phyloP scores from a whole-genome alignment of 2,797 vertebrate species.

The Girardinus metallicus region DNA sequence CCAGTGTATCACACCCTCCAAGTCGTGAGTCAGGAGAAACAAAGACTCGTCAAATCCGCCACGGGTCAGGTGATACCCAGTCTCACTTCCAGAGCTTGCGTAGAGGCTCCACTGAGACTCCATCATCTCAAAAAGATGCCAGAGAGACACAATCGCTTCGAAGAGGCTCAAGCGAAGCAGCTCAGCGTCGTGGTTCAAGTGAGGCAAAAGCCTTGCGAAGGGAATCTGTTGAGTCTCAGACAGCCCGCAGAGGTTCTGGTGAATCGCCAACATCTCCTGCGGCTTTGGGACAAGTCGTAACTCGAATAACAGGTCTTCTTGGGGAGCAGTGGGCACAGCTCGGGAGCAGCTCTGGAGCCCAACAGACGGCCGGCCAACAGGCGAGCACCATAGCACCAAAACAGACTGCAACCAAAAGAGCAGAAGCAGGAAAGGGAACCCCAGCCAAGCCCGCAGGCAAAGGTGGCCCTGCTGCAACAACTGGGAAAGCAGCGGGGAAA shows the following conservation, averaged over 20 bases:
- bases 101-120: conserved; percentile 61
- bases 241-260: conserved; percentile 63
- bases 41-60: conserved; percentile 50
- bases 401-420: conserved; percentile 72
- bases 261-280: conserved; percentile 83
- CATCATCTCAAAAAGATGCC: conserved; percentile 49
- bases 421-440: conserved; percentile 66
- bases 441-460: conserved; percentile 69
- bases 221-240: conserved; percentile 45
- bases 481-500: conserved; percentile 76
- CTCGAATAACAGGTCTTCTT: conserved; percentile 93
- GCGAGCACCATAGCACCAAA: conserved; percentile 83
- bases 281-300: conserved; percentile 92
- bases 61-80: conserved; percentile 55
- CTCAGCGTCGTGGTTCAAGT: conserved; percentile 57
- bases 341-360: conserved; percentile 81
- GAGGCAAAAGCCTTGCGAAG: conserved; percentile 50
- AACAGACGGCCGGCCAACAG: conserved; percentile 80
- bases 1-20: conserved; percentile 47
- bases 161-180: conserved; percentile 63
- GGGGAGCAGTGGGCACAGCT: conserved; percentile 97
- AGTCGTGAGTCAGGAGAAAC: conserved; percentile 44
- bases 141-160: conserved; percentile 56
- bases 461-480: conserved; percentile 51
- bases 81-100: conserved; percentile 58